Conservation (phyloP, 2,888 invertebrate genomes). For the Byasa hedistus region DNA sequence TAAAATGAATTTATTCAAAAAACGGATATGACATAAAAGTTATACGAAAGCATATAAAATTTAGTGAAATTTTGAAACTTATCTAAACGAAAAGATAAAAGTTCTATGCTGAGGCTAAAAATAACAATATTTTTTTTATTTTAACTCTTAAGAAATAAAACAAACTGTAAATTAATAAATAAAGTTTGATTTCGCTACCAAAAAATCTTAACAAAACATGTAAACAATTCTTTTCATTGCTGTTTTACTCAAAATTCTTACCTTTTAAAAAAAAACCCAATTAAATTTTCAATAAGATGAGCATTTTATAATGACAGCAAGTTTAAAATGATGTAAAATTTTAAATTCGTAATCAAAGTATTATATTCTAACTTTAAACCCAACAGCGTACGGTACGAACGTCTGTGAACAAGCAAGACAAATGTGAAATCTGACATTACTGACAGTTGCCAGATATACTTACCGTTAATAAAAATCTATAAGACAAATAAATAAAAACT, state of each 20-base stretch:
- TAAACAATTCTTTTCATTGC: constrained; percentile 32
- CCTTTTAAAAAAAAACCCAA: constrained; percentile 30
- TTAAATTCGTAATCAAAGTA: constrained; percentile 20
- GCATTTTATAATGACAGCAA: constrained; percentile 32
- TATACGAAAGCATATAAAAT: no score
- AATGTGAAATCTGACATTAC: constrained; percentile 12
- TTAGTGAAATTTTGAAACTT: no score
- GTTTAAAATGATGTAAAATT: not conserved
- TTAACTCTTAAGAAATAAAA: constrained; percentile 6
- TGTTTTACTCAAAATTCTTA: constrained; percentile 33
- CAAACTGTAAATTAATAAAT: not conserved
- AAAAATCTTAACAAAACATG: constrained; percentile 1
- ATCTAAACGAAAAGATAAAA: no score
- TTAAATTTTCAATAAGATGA: constrained; percentile 5
- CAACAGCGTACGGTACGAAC: constrained; percentile 1
- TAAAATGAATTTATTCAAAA: no score
- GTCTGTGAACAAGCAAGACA: constrained; percentile 5
- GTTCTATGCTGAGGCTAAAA: no score
- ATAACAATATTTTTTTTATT: not conserved
- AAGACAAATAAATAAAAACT: no score
- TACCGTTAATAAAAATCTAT: not conserved
- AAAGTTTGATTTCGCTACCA: constrained; percentile 7
- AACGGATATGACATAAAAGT: no score
- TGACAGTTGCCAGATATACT: not conserved
- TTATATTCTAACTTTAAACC: constrained; percentile 20